These are phyloP conservation scores for Cynoglossus semilaevis DNA, from an alignment of 2,113 vertebrate genomes.

Conservation along the genomic window DNA sequence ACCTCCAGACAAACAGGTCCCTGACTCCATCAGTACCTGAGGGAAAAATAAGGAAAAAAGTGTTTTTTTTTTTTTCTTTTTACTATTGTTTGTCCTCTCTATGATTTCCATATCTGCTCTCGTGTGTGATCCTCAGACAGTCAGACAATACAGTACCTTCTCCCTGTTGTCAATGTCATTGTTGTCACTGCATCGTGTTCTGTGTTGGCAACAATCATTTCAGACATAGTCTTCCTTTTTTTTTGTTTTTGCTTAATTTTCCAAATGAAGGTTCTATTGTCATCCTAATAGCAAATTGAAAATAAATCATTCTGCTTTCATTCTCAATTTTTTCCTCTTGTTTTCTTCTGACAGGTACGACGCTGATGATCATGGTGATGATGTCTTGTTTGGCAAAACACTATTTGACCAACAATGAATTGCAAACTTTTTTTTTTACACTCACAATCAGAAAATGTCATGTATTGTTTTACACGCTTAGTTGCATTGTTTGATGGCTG, in stretches of 20 bases:
- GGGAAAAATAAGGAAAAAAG: constrained; percentile 15
- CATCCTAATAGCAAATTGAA: constrained; percentile 46
- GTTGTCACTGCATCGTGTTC: constrained; percentile 55
- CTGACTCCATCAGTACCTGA: constrained; percentile 44
- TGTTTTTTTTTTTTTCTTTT: constrained; percentile 12
- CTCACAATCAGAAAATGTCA: constrained; percentile 46
- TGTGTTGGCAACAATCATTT: constrained; percentile 56
- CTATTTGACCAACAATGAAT: constrained; percentile 53
- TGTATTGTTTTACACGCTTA: constrained; percentile 57
- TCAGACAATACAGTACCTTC: constrained; percentile 67
- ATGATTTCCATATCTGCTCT: constrained; percentile 21
- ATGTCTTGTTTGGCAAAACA: constrained; percentile 48
- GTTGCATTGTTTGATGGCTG: constrained; percentile 57
- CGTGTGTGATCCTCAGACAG: constrained; percentile 60
- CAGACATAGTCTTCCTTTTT: constrained; percentile 31
- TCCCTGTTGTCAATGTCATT: constrained; percentile 10
- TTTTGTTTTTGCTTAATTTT: constrained; percentile 65
- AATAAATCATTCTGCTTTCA: constrained; percentile 42
- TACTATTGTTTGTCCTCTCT: no score
- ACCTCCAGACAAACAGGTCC: constrained; percentile 42
- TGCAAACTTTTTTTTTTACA: constrained; percentile 48
- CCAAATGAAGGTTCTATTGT: constrained; percentile 58
- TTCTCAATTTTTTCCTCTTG: constrained; percentile 26
- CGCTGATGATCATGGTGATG: neutral
- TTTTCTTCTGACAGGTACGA: neutral